Base-by-base conservation (phyloP, 2,797 vertebrate genomes). In the Gobio occitaniae region DNA sequence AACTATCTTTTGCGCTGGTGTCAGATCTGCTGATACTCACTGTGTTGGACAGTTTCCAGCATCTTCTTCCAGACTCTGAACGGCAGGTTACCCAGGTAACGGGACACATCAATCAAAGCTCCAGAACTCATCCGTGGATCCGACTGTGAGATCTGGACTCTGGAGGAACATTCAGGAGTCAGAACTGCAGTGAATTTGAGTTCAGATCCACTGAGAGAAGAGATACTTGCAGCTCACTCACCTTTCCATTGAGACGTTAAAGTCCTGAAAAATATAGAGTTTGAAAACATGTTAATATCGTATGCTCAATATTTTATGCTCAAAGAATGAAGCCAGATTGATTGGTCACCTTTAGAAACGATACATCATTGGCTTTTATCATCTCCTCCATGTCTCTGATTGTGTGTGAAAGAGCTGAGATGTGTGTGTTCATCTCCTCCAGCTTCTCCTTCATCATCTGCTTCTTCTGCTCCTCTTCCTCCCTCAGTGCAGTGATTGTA, bases 11-110 rank as follows among this genome's bases (percentile, higher is more conserved):
- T 11, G 65, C 4, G 4, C 65, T 36, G 2, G 25, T 32, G 25
- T 65, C 6, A 66, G 2, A 66, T 66, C 15, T 36, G 0, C 17
- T 38, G 1, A 41, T 19, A 41, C 66, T 69, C 36, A 69, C 66
- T 41, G 63, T 80, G 17, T n/a, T 80, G 25, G 3, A 80, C 41
- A 8, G 48, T 66, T 6, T 65, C 78, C 78, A 48, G 63, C 66
- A 81, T 74, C 71, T 50, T 74, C 15, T 10, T 50, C 25, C 71
- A 52, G 71, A 74, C 47, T 65, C 32, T 80, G 41, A 65, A 80
- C 1, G 4, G n/a, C 78, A 80, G 41, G 47, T 63, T 47, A 11
- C 16, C 12, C 71, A 74, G 15, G 15, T 52, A 52, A 69, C 21
- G 38, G 2, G 36, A 4, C 4, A 44, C 68, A 70, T 44, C 19